A percentile compares a stretch with the other conserved stretches of the same genome.
Conservation (phyloP, 2,888 invertebrate genomes). For the Punctoribates punctum region DNA sequence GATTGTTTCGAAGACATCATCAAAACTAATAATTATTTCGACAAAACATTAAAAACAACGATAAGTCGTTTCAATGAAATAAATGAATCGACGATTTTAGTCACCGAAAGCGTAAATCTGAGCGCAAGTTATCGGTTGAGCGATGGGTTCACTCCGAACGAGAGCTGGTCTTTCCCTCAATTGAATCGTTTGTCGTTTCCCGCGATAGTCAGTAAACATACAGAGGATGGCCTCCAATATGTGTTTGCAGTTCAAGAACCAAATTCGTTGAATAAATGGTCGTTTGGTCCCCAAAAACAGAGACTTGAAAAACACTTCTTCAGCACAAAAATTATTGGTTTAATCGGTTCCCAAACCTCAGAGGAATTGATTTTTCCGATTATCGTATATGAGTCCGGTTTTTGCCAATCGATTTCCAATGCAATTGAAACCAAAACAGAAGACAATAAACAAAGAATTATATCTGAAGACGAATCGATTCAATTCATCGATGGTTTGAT, state of each 20-base stretch:
- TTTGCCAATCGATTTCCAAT: not conserved
- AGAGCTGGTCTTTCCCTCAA: conserved; percentile 31
- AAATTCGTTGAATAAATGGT: conserved; percentile 17
- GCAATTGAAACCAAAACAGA: not conserved
- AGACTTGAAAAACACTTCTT: conserved; percentile 16
- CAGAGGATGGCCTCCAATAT: not conserved
- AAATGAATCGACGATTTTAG: not conserved
- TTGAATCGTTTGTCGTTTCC: conserved; percentile 17
- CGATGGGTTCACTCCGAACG: not conserved
- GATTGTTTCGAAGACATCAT: conserved; percentile 21
- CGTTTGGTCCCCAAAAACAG: not conserved
- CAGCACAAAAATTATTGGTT: not conserved
- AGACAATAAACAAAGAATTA: not conserved
- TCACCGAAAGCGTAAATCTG: conserved; percentile 6
- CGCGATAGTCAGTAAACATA: not conserved
- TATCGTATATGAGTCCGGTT: conserved; percentile 1
- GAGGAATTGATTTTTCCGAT: not conserved
- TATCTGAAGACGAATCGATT: not conserved
- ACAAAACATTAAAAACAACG: not conserved
- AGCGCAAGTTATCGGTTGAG: not conserved
- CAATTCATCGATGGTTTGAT: conserved; percentile 9
- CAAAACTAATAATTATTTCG: conserved; percentile 14
- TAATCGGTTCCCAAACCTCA: not conserved
- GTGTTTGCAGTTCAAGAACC: not conserved
- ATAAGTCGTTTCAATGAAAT: not conserved